A percentile compares a stretch with the other conserved stretches of the same genome.
Conservation (phyloP, 2,888 invertebrate species). For the Lasioglossum leucozonium region DNA sequence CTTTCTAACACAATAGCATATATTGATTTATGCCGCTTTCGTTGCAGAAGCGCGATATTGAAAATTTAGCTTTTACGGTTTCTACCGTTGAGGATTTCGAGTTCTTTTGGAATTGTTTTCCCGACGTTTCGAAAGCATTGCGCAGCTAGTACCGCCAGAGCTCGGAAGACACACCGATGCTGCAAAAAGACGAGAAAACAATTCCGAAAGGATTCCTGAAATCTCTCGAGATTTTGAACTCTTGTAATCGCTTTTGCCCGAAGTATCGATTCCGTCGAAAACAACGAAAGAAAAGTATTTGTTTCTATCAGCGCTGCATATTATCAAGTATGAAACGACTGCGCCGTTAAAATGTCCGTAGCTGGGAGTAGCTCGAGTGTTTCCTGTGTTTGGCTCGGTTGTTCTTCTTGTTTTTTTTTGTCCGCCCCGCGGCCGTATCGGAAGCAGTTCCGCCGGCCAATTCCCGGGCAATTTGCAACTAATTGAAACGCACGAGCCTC, state of each 20-base stretch:
- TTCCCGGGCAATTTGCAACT: conserved; percentile 46
- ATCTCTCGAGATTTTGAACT: not conserved
- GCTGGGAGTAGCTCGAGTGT: conserved; percentile 9
- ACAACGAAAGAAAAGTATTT: too few species aligned
- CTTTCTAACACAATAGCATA: too few species aligned
- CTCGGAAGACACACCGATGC: not conserved
- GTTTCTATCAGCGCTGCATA: too few species aligned
- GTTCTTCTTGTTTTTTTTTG: not conserved
- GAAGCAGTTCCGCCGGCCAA: conserved; percentile 29
- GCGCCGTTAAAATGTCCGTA: conserved; percentile 14
- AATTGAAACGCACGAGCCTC: conserved; percentile 55
- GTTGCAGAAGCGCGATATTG: not conserved
- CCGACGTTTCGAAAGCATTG: not conserved
- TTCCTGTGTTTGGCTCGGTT: not conserved
- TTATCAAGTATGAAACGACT: conserved; percentile 7
- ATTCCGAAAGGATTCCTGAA: not conserved
- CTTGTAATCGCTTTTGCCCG: not conserved
- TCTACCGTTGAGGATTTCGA: not conserved
- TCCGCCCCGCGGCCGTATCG: not conserved
- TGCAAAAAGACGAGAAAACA: not conserved
- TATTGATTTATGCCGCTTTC: not conserved
- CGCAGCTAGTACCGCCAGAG: not conserved
- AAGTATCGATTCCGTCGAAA: too few species aligned
- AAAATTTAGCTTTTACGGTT: not conserved
- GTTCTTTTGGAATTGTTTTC: not conserved